phyloP scores from a whole-genome alignment of 2,113 vertebrate genomes.

The Solea solea region DNA sequence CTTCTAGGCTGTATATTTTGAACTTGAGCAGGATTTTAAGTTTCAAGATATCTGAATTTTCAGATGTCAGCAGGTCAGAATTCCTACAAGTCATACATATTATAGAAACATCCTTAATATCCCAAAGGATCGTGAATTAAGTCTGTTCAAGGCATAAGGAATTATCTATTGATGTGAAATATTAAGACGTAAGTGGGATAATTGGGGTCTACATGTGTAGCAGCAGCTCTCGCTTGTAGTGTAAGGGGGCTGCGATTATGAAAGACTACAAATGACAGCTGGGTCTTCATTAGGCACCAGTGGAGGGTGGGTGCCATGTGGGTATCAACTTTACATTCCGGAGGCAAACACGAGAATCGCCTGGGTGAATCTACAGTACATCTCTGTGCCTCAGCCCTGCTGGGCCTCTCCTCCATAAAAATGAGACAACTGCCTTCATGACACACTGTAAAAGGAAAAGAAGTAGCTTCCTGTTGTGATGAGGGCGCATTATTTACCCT shows the following conservation, averaged over 20 bases:
- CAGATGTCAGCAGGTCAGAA: too few species aligned
- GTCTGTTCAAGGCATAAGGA: not conserved
- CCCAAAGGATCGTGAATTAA: not conserved
- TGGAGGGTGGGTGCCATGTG: slow-evolving; percentile 36
- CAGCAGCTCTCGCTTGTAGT: slow-evolving; percentile 1
- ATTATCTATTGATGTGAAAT: not conserved
- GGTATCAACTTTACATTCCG: slow-evolving; percentile 49
- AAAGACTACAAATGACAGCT: slow-evolving; percentile 35
- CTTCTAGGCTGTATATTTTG: too few species aligned
- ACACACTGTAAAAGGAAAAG: slow-evolving; percentile 36
- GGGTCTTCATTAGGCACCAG: slow-evolving; percentile 16
- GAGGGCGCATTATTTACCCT: slow-evolving; percentile 49
- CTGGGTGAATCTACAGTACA: slow-evolving; percentile 59
- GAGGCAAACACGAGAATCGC: slow-evolving; percentile 38
- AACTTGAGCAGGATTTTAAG: too few species aligned
- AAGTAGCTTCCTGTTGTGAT: slow-evolving; percentile 36
- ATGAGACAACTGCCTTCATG: slow-evolving; percentile 35
- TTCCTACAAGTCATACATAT: not conserved
- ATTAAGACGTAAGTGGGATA: not conserved
- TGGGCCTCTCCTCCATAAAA: slow-evolving; percentile 48
- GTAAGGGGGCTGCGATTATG: not conserved
- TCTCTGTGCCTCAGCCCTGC: slow-evolving; percentile 33
- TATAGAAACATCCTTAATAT: not conserved
- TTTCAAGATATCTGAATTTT: too few species aligned
- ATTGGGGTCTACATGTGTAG: not conserved